phyloP scores from a whole-genome alignment of 2,113 vertebrate genomes.

The Laticauda colubrina region DNA sequence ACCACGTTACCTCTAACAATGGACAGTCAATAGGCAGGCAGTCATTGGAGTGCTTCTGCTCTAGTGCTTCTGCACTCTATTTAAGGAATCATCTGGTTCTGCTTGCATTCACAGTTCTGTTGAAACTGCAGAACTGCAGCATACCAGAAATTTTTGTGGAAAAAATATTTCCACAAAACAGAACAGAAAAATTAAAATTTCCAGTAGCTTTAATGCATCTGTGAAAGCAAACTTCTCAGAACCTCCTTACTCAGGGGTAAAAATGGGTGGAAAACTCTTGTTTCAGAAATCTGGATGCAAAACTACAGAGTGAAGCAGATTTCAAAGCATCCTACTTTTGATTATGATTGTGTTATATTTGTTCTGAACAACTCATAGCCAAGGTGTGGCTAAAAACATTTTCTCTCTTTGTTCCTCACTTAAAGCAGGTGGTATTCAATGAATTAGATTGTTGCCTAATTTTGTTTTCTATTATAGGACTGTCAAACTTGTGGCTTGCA shows the following conservation, averaged over 20 bases:
- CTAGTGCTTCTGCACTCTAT: background rate
- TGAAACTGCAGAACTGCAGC: conserved; percentile 16
- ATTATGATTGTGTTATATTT: background rate
- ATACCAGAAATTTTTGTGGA: background rate
- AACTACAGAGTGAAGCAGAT: background rate
- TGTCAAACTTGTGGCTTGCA: no score
- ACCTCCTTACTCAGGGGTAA: background rate
- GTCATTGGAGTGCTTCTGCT: background rate
- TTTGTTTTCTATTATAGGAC: background rate
- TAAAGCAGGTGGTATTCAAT: background rate
- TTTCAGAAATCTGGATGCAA: background rate
- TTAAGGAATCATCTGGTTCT: background rate
- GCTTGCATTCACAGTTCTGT: conserved; percentile 2
- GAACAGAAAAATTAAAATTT: background rate
- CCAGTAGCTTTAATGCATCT: background rate
- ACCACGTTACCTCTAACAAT: background rate
- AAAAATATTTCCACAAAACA: background rate
- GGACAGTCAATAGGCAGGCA: background rate
- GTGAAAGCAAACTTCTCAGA: background rate
- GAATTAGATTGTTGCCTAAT: background rate
- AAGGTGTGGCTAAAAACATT: background rate
- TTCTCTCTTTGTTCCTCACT: background rate
- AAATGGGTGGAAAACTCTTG: background rate
- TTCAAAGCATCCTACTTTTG: background rate
- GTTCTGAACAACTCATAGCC: background rate